Evolutionary conservation across 2,888 invertebrate species (phyloP).

Genomic region (Rotaria socialis): DNA sequence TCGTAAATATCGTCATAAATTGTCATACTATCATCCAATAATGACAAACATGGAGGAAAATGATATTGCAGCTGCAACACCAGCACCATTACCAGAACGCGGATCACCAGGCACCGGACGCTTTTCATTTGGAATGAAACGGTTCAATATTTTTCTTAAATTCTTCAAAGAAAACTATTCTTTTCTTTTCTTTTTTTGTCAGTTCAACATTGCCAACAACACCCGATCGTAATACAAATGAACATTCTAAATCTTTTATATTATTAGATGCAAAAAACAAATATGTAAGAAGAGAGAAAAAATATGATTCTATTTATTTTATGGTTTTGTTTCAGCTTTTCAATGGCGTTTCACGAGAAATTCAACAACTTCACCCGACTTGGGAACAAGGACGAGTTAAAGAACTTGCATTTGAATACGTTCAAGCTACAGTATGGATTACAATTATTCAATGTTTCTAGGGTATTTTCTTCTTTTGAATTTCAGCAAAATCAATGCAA

Average conservation of each 20-base stretch:
- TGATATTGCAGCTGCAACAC: not conserved
- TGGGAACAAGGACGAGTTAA: not conserved
- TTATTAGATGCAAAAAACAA: not conserved
- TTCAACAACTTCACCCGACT: not conserved
- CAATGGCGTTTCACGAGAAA: not conserved
- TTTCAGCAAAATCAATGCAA: slow-evolving; percentile 13
- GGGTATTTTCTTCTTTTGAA: not conserved
- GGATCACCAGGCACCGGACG: not conserved
- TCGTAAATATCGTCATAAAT: not conserved
- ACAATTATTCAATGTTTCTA: too few species aligned
- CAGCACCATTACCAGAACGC: not conserved
- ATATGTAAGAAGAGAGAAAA: not conserved
- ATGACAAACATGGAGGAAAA: not conserved
- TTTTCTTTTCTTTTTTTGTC: too few species aligned
- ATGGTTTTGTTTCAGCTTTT: not conserved
- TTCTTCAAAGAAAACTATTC: not conserved
- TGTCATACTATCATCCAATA: not conserved
- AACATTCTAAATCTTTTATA: not conserved
- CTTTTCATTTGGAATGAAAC: not conserved
- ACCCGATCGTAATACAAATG: not conserved
- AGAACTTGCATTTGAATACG: not conserved
- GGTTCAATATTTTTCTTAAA: not conserved
- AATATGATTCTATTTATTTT: not conserved
- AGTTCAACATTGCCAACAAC: too few species aligned
- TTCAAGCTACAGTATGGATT: not conserved